Evolutionary conservation across 2,797 vertebrate genomes (phyloP).

Genomic region (Emys orbicularis): DNA sequence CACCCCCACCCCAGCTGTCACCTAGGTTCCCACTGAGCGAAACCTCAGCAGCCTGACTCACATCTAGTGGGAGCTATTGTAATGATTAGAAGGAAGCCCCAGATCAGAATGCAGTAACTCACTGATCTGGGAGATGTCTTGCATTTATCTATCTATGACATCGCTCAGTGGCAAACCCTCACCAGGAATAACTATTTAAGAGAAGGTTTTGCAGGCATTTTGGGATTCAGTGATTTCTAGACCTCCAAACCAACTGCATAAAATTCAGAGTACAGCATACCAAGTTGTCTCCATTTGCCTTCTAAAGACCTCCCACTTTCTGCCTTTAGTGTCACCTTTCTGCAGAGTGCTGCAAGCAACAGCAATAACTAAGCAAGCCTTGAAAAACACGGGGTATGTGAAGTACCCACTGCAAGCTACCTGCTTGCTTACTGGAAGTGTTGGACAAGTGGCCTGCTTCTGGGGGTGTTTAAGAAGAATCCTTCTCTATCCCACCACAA

Average conservation of each 20-base stretch:
- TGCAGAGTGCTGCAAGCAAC: background rate
- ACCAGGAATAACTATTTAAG: background rate
- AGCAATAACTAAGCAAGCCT: background rate
- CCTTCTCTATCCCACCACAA: background rate
- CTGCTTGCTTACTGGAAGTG: background rate
- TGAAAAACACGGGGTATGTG: background rate
- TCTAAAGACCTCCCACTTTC: background rate
- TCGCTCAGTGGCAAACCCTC: background rate
- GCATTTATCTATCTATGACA: background rate
- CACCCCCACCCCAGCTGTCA: background rate
- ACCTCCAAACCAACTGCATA: background rate
- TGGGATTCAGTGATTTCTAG: background rate
- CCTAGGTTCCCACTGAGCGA: background rate
- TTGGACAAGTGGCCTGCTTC: background rate
- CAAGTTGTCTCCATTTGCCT: background rate
- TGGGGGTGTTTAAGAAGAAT: background rate
- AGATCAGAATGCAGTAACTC: background rate
- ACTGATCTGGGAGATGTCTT: background rate
- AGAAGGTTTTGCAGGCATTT: background rate
- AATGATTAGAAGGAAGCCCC: background rate
- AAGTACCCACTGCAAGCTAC: background rate
- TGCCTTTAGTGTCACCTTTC: background rate
- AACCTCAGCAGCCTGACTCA: background rate
- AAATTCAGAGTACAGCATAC: background rate
- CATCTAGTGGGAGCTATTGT: background rate